phyloP scores from a whole-genome alignment of 2,113 vertebrate species.

The Pandion haliaetus region DNA sequence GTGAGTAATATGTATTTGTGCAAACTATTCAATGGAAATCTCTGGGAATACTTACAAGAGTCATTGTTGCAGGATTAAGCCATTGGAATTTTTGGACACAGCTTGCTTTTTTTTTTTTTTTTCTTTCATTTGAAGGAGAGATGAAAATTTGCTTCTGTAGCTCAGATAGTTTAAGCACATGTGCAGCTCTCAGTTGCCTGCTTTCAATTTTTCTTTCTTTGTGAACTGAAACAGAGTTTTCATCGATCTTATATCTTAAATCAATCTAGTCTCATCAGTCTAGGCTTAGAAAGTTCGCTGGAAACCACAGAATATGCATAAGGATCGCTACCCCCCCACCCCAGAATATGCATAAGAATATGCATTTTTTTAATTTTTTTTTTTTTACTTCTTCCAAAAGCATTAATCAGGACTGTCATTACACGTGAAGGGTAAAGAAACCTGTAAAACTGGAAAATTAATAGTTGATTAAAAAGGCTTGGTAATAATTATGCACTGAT shows the following conservation, averaged over 20 bases:
- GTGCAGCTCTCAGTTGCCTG: neutral
- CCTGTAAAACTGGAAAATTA: constrained; percentile 55
- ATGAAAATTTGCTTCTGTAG: neutral
- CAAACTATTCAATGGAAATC: neutral
- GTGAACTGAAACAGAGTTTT: neutral
- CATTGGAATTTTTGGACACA: neutral
- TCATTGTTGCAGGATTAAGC: constrained; percentile 8
- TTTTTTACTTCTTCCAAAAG: neutral
- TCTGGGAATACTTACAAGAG: neutral
- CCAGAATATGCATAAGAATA: neutral
- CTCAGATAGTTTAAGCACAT: neutral
- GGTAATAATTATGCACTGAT: constrained; percentile 14
- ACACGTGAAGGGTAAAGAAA: constrained; percentile 17
- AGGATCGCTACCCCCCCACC: neutral
- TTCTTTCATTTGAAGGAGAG: neutral
- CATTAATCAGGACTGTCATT: constrained; percentile 12
- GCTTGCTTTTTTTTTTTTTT: neutral
- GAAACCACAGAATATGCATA: neutral
- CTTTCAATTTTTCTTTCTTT: neutral
- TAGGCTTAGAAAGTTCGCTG: neutral
- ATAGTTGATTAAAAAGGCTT: constrained; percentile 25
- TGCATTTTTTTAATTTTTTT: neutral
- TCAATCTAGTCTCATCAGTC: neutral
- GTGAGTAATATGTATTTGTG: neutral
- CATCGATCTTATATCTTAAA: neutral